Conservation (phyloP, 2,888 invertebrate genomes). For the Agrochola macilenta region DNA sequence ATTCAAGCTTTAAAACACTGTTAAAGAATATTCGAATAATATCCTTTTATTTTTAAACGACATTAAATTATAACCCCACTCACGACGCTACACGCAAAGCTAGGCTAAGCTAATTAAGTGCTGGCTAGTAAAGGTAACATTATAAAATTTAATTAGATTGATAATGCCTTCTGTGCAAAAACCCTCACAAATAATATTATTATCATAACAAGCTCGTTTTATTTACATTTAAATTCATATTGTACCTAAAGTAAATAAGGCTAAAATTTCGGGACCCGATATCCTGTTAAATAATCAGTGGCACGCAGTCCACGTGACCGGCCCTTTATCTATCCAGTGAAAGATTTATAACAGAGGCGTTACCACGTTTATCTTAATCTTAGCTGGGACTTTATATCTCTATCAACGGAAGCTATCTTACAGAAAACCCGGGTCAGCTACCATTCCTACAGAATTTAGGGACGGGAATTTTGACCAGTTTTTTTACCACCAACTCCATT, state of each 20-base stretch:
- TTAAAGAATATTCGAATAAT: fast-evolving
- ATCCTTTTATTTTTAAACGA: background rate
- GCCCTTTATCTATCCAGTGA: conserved; percentile 78
- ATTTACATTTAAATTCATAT: conserved; percentile 31
- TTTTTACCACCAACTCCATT: conserved; percentile 23
- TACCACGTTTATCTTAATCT: conserved; percentile 84
- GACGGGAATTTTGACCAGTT: conserved; percentile 37
- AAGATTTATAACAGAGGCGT: conserved; percentile 82
- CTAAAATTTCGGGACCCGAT: conserved; percentile 60
- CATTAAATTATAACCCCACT: background rate
- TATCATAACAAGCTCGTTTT: background rate
- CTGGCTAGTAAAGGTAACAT: background rate
- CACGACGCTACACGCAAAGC: background rate
- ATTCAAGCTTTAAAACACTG: background rate
- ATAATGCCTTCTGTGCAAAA: background rate
- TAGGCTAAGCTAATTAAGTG: background rate
- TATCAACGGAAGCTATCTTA: conserved; percentile 72
- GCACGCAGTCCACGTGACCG: conserved; percentile 77
- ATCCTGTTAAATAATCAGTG: conserved; percentile 79
- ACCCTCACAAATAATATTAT: background rate
- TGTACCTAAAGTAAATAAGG: conserved; percentile 47
- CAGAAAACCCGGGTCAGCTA: conserved; percentile 45
- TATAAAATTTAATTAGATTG: background rate
- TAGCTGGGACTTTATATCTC: conserved; percentile 76
- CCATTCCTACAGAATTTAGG: conserved; percentile 38